These are phyloP conservation scores for Isaurus tuberculatus DNA, from an alignment of 92 coral and sea anemone genomes.

Conservation along the genomic window DNA sequence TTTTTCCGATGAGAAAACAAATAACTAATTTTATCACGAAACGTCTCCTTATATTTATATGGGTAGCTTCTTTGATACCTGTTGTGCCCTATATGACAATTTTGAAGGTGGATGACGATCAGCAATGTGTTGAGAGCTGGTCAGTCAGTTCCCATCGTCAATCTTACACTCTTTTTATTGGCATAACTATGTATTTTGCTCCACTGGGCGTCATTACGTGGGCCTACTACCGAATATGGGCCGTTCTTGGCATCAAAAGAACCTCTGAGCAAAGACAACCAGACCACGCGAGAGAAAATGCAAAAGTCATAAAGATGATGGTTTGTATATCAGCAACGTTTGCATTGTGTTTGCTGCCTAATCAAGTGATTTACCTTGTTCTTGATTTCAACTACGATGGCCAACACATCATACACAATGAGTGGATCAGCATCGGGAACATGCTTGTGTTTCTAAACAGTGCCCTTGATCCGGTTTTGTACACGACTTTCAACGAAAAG, in stretches of 20 bases:
- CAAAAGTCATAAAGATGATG: constrained; percentile 73
- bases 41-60: constrained; percentile 56
- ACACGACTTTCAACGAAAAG: constrained; percentile 69
- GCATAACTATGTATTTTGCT: constrained; percentile 62
- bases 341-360: constrained; percentile 77
- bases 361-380: constrained; percentile 70
- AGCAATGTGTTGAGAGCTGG: constrained; percentile 71
- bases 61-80: constrained; percentile 66
- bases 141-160: constrained; percentile 58
- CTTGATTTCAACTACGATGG: constrained; percentile 59
- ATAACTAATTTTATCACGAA: constrained; percentile 62
- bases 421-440: constrained; percentile 73
- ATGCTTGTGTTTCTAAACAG: constrained; percentile 71
- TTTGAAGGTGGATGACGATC: constrained; percentile 55
- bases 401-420: constrained; percentile 49
- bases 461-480: constrained; percentile 77
- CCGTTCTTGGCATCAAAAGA: constrained; percentile 54
- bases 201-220: constrained; percentile 67
- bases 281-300: constrained; percentile 62
- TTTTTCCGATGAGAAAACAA: constrained; percentile 73
- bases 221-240: constrained; percentile 70
- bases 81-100: constrained; percentile 71
- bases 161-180: constrained; percentile 60
- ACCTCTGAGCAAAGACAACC: constrained; percentile 25
- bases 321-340: constrained; percentile 69